Base-by-base conservation (phyloP, 2,888 invertebrate genomes). In the Brenthis ino region DNA sequence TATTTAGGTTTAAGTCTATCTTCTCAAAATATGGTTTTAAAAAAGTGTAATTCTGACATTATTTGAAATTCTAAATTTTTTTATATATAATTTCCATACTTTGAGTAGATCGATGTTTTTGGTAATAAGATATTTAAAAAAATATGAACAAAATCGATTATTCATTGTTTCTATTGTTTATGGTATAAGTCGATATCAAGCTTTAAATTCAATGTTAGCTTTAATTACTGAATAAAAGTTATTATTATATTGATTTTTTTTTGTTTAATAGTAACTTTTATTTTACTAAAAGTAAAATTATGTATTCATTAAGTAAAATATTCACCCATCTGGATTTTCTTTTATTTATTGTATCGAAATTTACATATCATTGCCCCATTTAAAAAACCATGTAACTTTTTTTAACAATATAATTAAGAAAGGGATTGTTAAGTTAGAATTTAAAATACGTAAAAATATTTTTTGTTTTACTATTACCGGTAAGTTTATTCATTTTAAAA, bases 161-260 rank as follows among this genome's bases (percentile, higher is more conserved):
- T 70, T 63, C 70, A 61, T 16, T 65, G 53, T 67, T 63, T 57
- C 50, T 14, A 70, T 75, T 75, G 67, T 76, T 77, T 77, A 70
- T 76, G 70, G 64, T 77, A 87, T 60, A 60, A 88, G 88, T 91
- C 83, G 85, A 87, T 87, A 84, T 85, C 82, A 90, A 92, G 92
- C 92, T 93, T 93, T 93, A 93, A 93, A 92, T 91, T 92, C 83
- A 86, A 89, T 87, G 83, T 92, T 91, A 93, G 92, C 92, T 93
- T 93, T 93, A 93, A 92, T 92, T 89, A 89, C 83, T 73, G 77
- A 78, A 80, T 88, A 85, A 86, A 85, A 79, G 79, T 82, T 84
- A 83, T 79, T 65, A 68, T 67, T 69, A 53, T 69, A 66, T 71
- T 65, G 58, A 64, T 33, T 57, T 61, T 43, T 43, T 65, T 64